Evolutionary conservation across 2,888 invertebrate species (phyloP).

Genomic region (Synanthedon myopaeformis): DNA sequence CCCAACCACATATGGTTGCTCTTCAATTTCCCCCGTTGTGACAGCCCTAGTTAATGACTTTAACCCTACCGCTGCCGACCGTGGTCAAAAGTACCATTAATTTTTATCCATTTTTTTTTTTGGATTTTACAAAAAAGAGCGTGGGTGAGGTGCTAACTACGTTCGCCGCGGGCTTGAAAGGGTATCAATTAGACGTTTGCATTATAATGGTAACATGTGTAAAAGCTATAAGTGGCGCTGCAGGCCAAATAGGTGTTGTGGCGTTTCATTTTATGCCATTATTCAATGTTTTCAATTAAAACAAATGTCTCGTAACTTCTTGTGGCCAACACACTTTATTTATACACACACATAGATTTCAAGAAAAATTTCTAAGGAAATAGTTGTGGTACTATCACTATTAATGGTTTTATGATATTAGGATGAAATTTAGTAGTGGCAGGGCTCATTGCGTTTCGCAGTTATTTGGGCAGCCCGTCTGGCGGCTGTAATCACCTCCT

Average conservation of each 20-base stretch:
- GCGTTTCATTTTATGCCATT: constrained; percentile 11
- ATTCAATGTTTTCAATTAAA: not conserved
- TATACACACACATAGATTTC: too few relatives aligned
- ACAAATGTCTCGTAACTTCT: too few relatives aligned
- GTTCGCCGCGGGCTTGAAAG: constrained; percentile 22
- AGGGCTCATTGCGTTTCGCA: too few relatives aligned
- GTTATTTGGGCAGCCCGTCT: too few relatives aligned
- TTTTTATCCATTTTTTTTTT: constrained; percentile 15
- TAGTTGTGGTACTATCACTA: too few relatives aligned
- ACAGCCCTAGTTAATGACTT: constrained; percentile 25
- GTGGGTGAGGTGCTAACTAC: constrained; percentile 52
- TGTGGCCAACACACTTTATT: too few relatives aligned
- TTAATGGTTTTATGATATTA: too few relatives aligned
- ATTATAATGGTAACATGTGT: constrained; percentile 43
- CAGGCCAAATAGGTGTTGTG: constrained; percentile 23
- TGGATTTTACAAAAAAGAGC: constrained; percentile 9
- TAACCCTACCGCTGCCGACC: constrained; percentile 19
- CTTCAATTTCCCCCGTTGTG: not conserved
- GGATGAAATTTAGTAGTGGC: too few relatives aligned
- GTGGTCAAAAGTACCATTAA: constrained; percentile 21
- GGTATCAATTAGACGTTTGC: constrained; percentile 40
- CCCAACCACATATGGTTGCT: too few relatives aligned
- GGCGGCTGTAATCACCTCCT: too few relatives aligned
- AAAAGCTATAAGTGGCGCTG: constrained; percentile 50
- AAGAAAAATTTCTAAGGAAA: too few relatives aligned